Evolutionary conservation across 2,113 vertebrate genomes (phyloP), one percentile per base, ranked within the genome.

Genomic region (Engystomops pustulosus): DNA sequence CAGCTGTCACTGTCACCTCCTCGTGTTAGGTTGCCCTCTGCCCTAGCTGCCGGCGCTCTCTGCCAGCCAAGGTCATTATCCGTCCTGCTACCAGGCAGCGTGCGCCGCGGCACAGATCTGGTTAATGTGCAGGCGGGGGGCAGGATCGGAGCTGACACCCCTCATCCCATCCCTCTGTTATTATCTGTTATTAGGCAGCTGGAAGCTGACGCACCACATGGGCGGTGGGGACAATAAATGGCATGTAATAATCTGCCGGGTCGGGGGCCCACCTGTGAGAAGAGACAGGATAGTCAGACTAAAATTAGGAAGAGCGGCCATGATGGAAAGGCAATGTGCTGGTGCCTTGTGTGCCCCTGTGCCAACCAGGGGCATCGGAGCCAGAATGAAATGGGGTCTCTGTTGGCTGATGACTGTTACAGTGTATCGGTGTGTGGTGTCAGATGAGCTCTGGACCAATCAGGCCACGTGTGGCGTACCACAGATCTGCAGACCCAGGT

Each of bases 111-210:
- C 83, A 17, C 65, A 70, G 62, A 79, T 85, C 32, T 79, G 74
- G 74, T 58, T 25, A 69, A 79, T 41, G 49, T 58, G 83, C 74
- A 58, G 83, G 83, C 74, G 74, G 83, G 38, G 83, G 83, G 83
- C 83, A 70, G 74, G 74, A 70, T 72, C n/a, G 17, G 36, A 32
- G 62, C 34, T 85, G 83, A 78, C 83, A 70, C 74, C 83, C 82
- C 75, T 85, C 34, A 79, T 79, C 83, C 34, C 58, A 51, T 49
- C 34, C 62, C 62, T 58, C 62, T 85, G 34, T 85, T 85, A 85
- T 85, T 85, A 85, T 79, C 83, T 70, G 83, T 85, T 85, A 85
- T 85, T 85, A 79, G 62, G 83, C 83, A 85, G 83, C 83, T 85
- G 83, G 62, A 51, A 30, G 60, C 83, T 85, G 83, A 85, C 83